Conservation (phyloP, 2,888 invertebrate species). For the Petrophora chlorosata region DNA sequence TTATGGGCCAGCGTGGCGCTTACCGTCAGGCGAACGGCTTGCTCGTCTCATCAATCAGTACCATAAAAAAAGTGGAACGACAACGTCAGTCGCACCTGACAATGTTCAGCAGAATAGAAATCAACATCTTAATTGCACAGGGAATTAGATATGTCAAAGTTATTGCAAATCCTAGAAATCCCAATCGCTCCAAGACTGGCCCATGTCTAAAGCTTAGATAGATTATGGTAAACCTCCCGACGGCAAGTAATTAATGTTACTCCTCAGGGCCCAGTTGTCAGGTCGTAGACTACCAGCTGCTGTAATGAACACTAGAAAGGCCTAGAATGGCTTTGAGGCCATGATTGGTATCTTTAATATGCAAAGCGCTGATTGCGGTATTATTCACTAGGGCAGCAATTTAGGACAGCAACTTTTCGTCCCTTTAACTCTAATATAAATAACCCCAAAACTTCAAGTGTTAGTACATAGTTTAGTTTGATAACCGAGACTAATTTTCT, state of each 20-base stretch:
- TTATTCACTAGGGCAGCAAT: slow-evolving; percentile 2
- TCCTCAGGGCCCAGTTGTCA: slow-evolving; percentile 37
- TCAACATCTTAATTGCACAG: too few species aligned
- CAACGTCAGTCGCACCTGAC: too few species aligned
- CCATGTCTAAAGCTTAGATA: slow-evolving; percentile 23
- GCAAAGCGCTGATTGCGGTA: slow-evolving; percentile 44
- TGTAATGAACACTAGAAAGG: slow-evolving; percentile 53
- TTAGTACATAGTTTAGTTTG: too few species aligned
- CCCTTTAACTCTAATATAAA: slow-evolving; percentile 29
- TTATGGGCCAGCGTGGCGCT: too few species aligned
- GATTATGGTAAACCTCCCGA: slow-evolving; percentile 39
- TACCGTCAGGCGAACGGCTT: too few species aligned
- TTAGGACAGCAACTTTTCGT: slow-evolving; percentile 21
- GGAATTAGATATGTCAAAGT: too few species aligned
- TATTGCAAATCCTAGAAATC: slow-evolving; percentile 9
- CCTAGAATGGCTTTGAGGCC: slow-evolving; percentile 44
- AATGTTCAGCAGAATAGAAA: too few species aligned
- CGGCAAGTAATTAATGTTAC: slow-evolving; percentile 62
- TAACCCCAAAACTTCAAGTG: slow-evolving; percentile 34
- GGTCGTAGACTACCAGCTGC: slow-evolving; percentile 46
- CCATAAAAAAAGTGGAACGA: too few species aligned
- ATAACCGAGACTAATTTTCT: slow-evolving; percentile 34
- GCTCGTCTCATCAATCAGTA: too few species aligned
- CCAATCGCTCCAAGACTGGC: slow-evolving; percentile 7
- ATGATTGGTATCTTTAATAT: slow-evolving; percentile 67